Conservation (phyloP, 2,888 invertebrate genomes). For the Stenichneumon culpator region DNA sequence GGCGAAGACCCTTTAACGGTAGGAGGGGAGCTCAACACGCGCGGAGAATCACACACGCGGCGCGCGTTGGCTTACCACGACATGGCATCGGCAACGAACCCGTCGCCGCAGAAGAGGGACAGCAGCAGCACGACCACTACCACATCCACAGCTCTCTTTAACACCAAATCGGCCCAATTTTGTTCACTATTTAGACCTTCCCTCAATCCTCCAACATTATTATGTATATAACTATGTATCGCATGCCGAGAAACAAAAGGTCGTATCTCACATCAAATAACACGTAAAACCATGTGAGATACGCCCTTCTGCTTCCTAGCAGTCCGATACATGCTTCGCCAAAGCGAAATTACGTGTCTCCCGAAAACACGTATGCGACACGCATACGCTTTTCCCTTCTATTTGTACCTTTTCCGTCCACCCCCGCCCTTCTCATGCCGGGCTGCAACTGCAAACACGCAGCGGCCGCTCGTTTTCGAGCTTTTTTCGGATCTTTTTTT, state of each 20-base stretch:
- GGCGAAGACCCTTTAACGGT: slow-evolving; percentile 75
- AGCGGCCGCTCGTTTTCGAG: slow-evolving; percentile 38
- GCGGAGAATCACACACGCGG: slow-evolving; percentile 36
- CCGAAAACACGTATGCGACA: slow-evolving; percentile 65
- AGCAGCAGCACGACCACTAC: slow-evolving; percentile 10
- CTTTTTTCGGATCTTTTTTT: slow-evolving; percentile 23
- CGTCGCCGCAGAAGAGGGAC: slow-evolving; percentile 26
- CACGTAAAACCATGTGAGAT: neutral
- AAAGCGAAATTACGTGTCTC: slow-evolving; percentile 77
- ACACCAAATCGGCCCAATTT: slow-evolving; percentile 80
- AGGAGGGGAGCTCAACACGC: slow-evolving; percentile 60
- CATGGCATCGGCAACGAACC: slow-evolving; percentile 32
- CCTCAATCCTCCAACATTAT: slow-evolving; percentile 2
- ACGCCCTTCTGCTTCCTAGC: neutral
- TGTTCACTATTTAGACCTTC: slow-evolving; percentile 79
- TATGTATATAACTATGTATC: neutral
- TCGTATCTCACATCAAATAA: neutral
- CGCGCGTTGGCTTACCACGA: slow-evolving; percentile 32
- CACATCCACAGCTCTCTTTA: slow-evolving; percentile 75
- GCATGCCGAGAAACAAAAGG: neutral
- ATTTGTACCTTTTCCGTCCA: slow-evolving; percentile 50
- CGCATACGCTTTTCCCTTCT: slow-evolving; percentile 69
- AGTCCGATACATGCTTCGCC: slow-evolving; percentile 72
- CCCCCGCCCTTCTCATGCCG: slow-evolving; percentile 13
- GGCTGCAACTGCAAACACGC: slow-evolving; percentile 36